Conservation (phyloP, 2,888 invertebrate genomes). For the Pharmacophagus antenor region DNA sequence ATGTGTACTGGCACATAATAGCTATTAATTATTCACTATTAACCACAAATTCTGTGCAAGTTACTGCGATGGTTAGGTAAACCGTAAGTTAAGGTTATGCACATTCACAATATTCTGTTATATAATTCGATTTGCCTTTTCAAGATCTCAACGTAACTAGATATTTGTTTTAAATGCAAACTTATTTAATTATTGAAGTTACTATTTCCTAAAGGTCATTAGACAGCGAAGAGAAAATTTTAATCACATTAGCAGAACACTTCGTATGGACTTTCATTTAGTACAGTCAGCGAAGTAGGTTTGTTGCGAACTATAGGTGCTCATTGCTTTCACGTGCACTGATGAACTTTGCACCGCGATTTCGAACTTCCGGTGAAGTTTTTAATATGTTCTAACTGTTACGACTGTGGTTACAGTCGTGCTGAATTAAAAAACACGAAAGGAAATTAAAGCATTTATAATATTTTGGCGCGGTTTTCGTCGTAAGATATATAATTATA, state of each 20-base stretch:
- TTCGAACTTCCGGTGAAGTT: background rate
- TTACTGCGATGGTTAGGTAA: too few species aligned
- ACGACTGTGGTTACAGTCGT: background rate
- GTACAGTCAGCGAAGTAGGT: background rate
- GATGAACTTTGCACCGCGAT: background rate
- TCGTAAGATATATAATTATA: background rate
- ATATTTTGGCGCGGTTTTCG: background rate
- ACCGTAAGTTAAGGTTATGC: too few species aligned
- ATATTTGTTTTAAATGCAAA: too few species aligned
- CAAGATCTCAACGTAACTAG: too few species aligned
- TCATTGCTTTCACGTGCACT: background rate
- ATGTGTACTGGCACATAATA: too few species aligned
- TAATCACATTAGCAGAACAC: constrained; percentile 23
- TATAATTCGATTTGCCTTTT: too few species aligned
- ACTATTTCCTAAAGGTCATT: constrained; percentile 3
- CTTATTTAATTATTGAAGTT: constrained; percentile 6
- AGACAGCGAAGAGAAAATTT: constrained; percentile 7
- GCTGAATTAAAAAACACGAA: background rate
- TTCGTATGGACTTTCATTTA: constrained; percentile 9
- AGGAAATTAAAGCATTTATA: background rate
- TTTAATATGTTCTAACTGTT: background rate
- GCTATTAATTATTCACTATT: too few species aligned
- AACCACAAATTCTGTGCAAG: too few species aligned
- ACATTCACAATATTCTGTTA: too few species aligned
- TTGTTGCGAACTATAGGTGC: background rate